Base-by-base conservation (phyloP, 2,797 vertebrate genomes). In the Antennarius maculatus region DNA sequence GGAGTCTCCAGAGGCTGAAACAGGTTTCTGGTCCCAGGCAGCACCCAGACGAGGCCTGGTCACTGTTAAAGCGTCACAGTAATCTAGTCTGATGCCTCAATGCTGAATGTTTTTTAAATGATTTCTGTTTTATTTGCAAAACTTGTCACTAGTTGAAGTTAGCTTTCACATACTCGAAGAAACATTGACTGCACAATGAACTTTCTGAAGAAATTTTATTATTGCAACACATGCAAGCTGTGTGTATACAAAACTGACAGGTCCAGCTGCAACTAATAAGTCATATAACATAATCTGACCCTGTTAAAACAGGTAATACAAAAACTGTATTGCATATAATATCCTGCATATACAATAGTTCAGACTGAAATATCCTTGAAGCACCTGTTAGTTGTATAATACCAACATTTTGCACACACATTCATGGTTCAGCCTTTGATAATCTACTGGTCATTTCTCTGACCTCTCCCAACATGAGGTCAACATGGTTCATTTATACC, bases 1-100 rank as follows among this genome's bases (percentile, higher is more conserved):
- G 59, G 84, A 76, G 77, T 90, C 89, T 83, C 66, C 70, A 58
- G 89, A 83, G 87, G 82, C 82, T 66, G 58, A 61, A 91, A 82
- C 90, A 89, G 88, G 84, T 87, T 64, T 74, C 63, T 84, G 82
- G 76, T 61, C 66, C 84, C 86, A 83, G 61, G 82, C 82, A 65
- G 86, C 59, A 65, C 84, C 82, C 85, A 89, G 90, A 76, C 54
- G 29, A 51, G 73, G 43, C 54, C 72, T 60, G 81, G 73, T 62
- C 82, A 76, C 61, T 48, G 51, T 41, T 60, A 34, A 37, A 57
- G 47, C 53, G 7, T 60, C 58, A 65, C 51, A 51, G 0, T 48
- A 61, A 61, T 61, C 16, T 0, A 52, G 47, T 61, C 7, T 58
- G 45, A 70, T 27, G 54, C 67, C 27, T 54, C 48, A 10, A 41